Conservation (phyloP, 2,113 vertebrate species). For the Fregata magnificens region DNA sequence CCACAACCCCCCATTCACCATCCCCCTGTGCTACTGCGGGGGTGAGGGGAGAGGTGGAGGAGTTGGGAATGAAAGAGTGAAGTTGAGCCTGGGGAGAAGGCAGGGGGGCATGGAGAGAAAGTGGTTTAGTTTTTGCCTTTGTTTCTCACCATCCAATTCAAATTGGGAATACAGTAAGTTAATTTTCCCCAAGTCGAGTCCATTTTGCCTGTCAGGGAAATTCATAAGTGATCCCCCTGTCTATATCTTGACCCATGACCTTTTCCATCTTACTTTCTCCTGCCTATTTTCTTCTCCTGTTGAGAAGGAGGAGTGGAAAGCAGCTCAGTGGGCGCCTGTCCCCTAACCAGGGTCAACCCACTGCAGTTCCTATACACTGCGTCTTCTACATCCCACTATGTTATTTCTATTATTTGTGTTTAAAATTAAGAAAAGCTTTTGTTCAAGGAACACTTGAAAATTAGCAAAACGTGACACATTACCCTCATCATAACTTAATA, state of each 20-base stretch:
- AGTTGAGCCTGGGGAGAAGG: neutral
- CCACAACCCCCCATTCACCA: neutral
- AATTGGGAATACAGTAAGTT: neutral
- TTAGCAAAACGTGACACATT: neutral
- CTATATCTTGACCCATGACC: neutral
- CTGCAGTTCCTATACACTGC: neutral
- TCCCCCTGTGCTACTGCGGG: fast-evolving
- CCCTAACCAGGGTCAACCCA: neutral
- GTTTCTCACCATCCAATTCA: neutral
- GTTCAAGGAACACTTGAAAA: neutral
- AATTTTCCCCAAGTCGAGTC: neutral
- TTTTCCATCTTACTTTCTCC: neutral
- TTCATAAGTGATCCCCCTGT: neutral
- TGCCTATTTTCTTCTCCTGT: neutral
- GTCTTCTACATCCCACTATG: neutral
- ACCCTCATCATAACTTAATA: neutral
- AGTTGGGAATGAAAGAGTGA: neutral
- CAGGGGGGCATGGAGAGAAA: fast-evolving
- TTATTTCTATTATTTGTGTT: neutral
- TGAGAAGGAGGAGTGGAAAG: neutral
- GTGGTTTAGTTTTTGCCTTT: neutral
- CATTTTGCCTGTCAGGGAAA: neutral
- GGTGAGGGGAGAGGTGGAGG: neutral
- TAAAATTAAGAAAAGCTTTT: neutral
- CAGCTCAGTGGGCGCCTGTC: neutral